Evolutionary conservation across 2,797 vertebrate species (phyloP).

Genomic region (Pelochelys cantorii): DNA sequence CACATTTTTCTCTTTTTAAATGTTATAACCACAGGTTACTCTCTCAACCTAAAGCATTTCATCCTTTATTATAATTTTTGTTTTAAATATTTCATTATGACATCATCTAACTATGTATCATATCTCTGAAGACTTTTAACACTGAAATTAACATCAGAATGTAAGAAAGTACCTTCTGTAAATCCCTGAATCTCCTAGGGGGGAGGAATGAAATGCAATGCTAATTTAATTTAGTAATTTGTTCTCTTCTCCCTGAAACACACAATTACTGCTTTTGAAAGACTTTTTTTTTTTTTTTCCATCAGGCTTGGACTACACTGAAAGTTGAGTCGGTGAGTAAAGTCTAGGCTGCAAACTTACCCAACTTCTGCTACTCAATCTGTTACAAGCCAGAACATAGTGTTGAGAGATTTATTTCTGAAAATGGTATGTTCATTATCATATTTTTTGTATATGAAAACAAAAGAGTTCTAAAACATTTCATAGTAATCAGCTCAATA

Average conservation of each 20-base stretch:
- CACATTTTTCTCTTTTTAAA: not conserved
- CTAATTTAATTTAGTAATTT: slow-evolving; percentile 77
- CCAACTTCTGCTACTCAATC: slow-evolving; percentile 16
- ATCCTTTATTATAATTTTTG: slow-evolving; percentile 1
- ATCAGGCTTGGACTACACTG: slow-evolving; percentile 40
- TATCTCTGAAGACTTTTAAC: slow-evolving; percentile 55
- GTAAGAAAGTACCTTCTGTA: slow-evolving; percentile 68
- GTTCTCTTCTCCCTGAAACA: slow-evolving; percentile 66
- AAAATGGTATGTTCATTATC: slow-evolving; percentile 23
- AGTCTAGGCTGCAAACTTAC: slow-evolving; percentile 34
- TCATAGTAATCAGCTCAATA: slow-evolving; percentile 2
- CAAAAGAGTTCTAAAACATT: slow-evolving; percentile 50
- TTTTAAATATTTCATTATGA: slow-evolving; percentile 14
- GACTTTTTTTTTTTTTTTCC: slow-evolving; percentile 55
- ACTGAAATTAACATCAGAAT: slow-evolving; percentile 57
- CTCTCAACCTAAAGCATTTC: not conserved
- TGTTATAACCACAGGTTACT: not conserved
- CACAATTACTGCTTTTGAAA: slow-evolving; percentile 65
- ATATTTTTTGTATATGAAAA: slow-evolving; percentile 32
- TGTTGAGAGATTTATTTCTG: slow-evolving; percentile 23
- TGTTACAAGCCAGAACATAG: slow-evolving; percentile 34
- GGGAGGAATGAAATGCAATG: slow-evolving; percentile 68
- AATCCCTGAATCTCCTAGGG: slow-evolving; percentile 61
- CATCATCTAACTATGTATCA: not conserved
- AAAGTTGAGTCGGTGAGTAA: slow-evolving; percentile 60